Conservation (phyloP, 2,888 invertebrate genomes). For the Trissoscelio sp. region DNA sequence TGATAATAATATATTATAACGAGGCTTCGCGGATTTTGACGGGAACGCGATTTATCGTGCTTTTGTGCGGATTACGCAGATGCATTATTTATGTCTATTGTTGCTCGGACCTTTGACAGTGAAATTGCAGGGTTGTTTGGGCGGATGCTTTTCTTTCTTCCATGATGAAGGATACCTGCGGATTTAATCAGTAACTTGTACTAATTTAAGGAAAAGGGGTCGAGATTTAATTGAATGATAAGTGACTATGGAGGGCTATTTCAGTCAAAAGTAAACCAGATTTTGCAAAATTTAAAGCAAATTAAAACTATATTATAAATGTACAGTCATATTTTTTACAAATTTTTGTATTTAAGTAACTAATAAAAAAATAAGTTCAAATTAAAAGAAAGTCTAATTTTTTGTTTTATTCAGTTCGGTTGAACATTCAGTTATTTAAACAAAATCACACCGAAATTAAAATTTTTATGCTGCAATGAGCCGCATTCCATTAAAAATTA, state of each 20-base stretch:
- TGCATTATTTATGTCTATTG: constrained; percentile 52
- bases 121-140: constrained; percentile 43
- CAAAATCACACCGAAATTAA: no score
- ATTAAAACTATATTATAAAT: no score
- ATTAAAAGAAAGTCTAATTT: no score
- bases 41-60: constrained; percentile 29
- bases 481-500: no score
- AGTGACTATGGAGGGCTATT: background rate
- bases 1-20: constrained; percentile 31
- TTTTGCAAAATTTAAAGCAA: no score
- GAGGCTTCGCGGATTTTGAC: constrained; percentile 43
- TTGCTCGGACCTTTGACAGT: constrained; percentile 26
- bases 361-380: no score
- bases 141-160: constrained; percentile 19
- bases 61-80: constrained; percentile 27
- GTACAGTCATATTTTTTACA: no score
- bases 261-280: no score
- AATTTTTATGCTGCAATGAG: no score
- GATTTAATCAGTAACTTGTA: background rate
- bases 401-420: no score
- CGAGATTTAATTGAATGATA: background rate
- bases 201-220: background rate
- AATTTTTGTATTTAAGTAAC: no score
- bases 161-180: background rate
- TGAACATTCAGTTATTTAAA: no score